Conservation (phyloP, 2,888 invertebrate genomes). For the Teleiodes luculella region DNA sequence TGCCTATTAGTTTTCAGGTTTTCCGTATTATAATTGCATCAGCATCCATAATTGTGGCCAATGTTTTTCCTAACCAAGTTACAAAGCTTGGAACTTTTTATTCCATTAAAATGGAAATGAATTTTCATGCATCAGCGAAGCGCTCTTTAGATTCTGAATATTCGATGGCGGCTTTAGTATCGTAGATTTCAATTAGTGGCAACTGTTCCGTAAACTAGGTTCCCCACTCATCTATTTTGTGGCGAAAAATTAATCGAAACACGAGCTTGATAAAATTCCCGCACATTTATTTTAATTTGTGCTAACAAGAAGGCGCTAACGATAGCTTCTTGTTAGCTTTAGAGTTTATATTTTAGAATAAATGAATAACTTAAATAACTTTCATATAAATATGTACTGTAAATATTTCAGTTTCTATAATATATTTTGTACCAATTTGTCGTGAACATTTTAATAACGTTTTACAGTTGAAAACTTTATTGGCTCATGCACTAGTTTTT, state of each 20-base stretch:
- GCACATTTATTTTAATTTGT: slow-evolving; percentile 6
- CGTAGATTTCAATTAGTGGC: slow-evolving; percentile 45
- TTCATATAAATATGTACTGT: too few species aligned
- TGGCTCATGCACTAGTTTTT: too few species aligned
- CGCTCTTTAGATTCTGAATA: slow-evolving; percentile 29
- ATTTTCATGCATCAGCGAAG: slow-evolving; percentile 30
- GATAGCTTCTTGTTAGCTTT: slow-evolving; percentile 1
- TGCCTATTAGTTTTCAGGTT: too few species aligned
- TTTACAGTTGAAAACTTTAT: too few species aligned
- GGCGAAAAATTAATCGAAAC: slow-evolving; percentile 21
- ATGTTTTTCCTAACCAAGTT: not conserved
- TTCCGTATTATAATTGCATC: too few species aligned
- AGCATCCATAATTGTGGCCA: not conserved
- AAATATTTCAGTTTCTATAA: too few species aligned
- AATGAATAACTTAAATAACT: not conserved
- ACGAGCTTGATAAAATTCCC: not conserved
- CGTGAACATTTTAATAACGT: too few species aligned
- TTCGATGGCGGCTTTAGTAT: slow-evolving; percentile 30
- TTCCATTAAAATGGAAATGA: slow-evolving; percentile 21
- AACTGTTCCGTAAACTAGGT: slow-evolving; percentile 42
- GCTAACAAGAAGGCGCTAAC: not conserved
- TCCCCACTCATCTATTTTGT: slow-evolving; percentile 25
- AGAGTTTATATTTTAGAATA: too few species aligned
- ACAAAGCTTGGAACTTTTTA: not conserved
- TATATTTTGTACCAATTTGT: too few species aligned